A percentile compares a stretch with the other conserved stretches of the same genome.
Evolutionary conservation across 2,113 vertebrate species (phyloP).

Genomic region (Carlito syrichta): DNA sequence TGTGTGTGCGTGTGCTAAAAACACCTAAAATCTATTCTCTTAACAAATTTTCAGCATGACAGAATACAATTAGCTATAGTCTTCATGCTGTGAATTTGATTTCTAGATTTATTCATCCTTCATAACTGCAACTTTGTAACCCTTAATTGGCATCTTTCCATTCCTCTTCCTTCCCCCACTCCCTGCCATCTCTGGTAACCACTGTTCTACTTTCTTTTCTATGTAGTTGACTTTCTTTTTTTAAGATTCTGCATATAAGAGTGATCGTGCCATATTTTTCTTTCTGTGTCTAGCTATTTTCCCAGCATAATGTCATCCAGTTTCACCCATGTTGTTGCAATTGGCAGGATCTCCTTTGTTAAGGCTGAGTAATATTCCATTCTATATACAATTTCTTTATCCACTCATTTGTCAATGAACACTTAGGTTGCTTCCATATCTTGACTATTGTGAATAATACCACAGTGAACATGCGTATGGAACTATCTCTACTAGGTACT

Average conservation of each 20-base stretch:
- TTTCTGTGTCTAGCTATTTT: neutral
- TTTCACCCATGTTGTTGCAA: neutral
- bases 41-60: neutral
- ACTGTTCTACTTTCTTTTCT: neutral
- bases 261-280: neutral
- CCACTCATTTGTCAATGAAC: neutral
- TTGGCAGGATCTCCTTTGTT: neutral
- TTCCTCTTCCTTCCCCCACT: neutral
- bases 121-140: neutral
- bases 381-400: too few species aligned
- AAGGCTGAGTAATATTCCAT: neutral
- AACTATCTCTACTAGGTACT: neutral
- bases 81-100: neutral
- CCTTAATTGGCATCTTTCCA: neutral
- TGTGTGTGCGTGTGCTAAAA: neutral
- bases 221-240: neutral
- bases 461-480: too few species aligned
- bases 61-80: neutral
- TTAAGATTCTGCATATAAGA: neutral
- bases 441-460: neutral
- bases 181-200: neutral
- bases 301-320: neutral
- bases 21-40: neutral
- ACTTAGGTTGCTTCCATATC: neutral
- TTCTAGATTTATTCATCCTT: neutral